Conservation (phyloP, 2,113 vertebrate genomes). For the Leucosticte australis region DNA sequence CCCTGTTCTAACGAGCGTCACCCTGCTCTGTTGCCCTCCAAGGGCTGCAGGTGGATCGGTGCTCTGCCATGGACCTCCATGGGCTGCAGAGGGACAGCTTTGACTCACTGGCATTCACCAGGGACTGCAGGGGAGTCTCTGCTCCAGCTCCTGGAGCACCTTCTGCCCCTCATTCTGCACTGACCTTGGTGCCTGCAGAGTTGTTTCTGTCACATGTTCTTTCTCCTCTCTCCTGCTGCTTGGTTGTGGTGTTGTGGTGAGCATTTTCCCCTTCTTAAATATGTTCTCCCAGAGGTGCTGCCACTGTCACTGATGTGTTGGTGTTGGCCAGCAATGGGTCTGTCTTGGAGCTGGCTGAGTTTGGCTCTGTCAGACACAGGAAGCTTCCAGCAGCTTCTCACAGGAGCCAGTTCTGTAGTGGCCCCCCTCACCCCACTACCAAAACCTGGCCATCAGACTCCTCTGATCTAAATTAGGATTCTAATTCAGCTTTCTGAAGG, state of each 20-base stretch:
- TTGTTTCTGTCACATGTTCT: background rate
- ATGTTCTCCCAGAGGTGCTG: background rate
- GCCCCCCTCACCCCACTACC: accelerated
- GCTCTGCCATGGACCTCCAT: background rate
- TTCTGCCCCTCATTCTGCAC: background rate
- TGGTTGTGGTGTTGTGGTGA: background rate
- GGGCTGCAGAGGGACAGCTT: background rate
- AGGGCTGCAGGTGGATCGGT: background rate
- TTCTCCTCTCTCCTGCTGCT: background rate
- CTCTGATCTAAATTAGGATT: background rate
- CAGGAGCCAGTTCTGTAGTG: background rate
- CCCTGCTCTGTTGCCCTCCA: background rate
- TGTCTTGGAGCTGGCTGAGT: background rate
- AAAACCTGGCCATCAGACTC: background rate
- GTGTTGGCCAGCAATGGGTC: background rate
- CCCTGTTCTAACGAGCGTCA: background rate
- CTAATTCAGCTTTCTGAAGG: background rate
- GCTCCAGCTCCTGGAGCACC: background rate
- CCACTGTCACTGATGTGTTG: background rate
- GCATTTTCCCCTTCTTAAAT: background rate
- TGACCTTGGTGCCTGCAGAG: background rate
- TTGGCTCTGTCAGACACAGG: background rate
- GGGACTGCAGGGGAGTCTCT: background rate
- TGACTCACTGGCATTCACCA: background rate
- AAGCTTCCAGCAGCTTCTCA: background rate